Evolutionary conservation across 2,888 invertebrate species (phyloP).

Genomic region (Acanthococcus lagerstroemiae): DNA sequence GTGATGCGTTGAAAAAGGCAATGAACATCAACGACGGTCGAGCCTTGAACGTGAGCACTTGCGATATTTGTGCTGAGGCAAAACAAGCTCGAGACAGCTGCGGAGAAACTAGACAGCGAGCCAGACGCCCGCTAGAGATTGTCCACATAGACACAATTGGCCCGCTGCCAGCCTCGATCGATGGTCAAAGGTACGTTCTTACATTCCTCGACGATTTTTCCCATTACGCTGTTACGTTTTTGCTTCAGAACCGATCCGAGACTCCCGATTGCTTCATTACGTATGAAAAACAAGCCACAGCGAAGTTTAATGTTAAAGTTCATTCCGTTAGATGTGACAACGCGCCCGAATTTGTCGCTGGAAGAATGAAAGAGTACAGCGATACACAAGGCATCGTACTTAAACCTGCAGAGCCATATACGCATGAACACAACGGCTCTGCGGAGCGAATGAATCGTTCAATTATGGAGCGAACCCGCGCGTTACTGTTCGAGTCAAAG

Average conservation of each 20-base stretch:
- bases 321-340: slow-evolving; percentile 32
- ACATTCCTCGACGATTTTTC: too few relatives aligned
- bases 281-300: slow-evolving; percentile 9
- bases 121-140: slow-evolving; percentile 31
- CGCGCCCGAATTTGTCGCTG: slow-evolving; percentile 33
- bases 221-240: slow-evolving; percentile 1
- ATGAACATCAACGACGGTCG: slow-evolving; percentile 1
- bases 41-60: not conserved
- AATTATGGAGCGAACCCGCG: too few relatives aligned
- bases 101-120: slow-evolving; percentile 15
- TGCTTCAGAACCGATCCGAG: slow-evolving; percentile 5
- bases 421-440: slow-evolving; percentile 32
- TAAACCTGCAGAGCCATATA: slow-evolving; percentile 26
- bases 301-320: not conserved
- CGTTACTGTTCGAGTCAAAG: too few relatives aligned
- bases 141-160: slow-evolving; percentile 1
- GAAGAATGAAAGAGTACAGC: slow-evolving; percentile 11
- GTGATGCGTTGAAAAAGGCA: slow-evolving; percentile 29
- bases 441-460: too few relatives aligned
- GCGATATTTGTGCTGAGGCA: not conserved
- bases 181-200: not conserved
- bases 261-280: slow-evolving; percentile 5
- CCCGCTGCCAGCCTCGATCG: not conserved
- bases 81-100: not conserved
- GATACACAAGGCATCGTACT: slow-evolving; percentile 19